Evolutionary conservation across 1,140 invertebrate species (phyloP).

Genomic region (Ridgeia piscesae): DNA sequence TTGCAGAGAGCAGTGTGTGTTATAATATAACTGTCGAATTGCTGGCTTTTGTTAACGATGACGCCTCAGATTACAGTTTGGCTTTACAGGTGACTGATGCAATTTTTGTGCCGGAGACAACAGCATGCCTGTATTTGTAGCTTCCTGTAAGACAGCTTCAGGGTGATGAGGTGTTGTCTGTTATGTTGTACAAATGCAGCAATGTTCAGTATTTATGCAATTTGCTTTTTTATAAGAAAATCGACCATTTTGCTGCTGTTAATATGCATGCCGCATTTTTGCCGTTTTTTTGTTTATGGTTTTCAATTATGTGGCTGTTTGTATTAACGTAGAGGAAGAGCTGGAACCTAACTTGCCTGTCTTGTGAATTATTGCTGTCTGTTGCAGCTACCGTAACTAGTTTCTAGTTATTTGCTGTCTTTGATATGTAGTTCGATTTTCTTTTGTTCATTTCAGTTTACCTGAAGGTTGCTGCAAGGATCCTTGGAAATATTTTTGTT

Average conservation of each 20-base stretch:
- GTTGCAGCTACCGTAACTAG: not conserved
- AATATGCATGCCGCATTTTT: not conserved
- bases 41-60: not conserved
- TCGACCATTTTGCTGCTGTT: not conserved
- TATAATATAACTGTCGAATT: not conserved
- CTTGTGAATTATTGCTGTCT: not conserved
- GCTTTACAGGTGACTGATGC: not conserved
- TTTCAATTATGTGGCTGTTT: not conserved
- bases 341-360: not conserved
- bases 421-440: not conserved
- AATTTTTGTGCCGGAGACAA: not conserved
- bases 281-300: not conserved
- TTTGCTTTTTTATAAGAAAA: not conserved
- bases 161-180: conserved; percentile 9
- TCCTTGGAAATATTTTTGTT: not conserved
- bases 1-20: not conserved
- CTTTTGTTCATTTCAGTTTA: not conserved
- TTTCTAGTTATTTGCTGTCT: not conserved
- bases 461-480: not conserved
- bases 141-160: not conserved
- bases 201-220: conserved; percentile 11
- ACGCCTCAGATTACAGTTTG: not conserved
- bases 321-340: not conserved
- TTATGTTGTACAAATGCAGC: not conserved
- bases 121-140: not conserved